A percentile compares a stretch with the other conserved stretches of the same genome.
Conservation (phyloP, 1,140 invertebrate species). For the Euglossa dilemma region DNA sequence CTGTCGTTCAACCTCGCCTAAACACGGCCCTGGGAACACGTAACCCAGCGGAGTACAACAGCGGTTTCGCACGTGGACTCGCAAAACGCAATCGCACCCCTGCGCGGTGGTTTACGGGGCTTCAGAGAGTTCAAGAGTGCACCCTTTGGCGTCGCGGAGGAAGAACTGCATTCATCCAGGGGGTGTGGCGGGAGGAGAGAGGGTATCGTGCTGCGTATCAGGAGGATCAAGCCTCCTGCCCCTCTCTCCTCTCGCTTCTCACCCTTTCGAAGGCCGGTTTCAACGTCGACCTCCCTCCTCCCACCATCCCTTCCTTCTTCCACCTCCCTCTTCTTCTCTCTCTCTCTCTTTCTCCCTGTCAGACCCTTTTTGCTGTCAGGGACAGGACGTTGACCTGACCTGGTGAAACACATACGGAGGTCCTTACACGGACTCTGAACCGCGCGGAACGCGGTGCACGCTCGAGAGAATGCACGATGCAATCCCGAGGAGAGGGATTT, state of each 20-base stretch:
- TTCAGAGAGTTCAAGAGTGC: conserved; percentile 38
- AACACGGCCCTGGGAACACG: conserved; percentile 17
- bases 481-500: conserved; percentile 73
- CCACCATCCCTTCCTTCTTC: conserved; percentile 34
- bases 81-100: conserved; percentile 53
- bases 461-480: conserved; percentile 69
- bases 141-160: conserved; percentile 47
- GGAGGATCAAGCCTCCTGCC: conserved; percentile 70
- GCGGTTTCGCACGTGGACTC: conserved; percentile 41
- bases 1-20: not conserved
- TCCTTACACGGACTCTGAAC: conserved; percentile 75
- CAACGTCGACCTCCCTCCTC: conserved; percentile 11
- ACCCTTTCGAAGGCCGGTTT: conserved; percentile 30
- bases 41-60: conserved; percentile 28
- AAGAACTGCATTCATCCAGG: conserved; percentile 74
- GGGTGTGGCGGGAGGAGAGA: conserved; percentile 45
- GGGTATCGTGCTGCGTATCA: conserved; percentile 57
- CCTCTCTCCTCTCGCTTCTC: conserved; percentile 37
- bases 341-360: conserved; percentile 25
- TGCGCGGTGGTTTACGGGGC: conserved; percentile 3
- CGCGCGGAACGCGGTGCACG: conserved; percentile 36
- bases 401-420: conserved; percentile 82
- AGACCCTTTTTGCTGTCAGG: conserved; percentile 59
- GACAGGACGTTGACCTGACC: conserved; percentile 82
- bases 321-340: conserved; percentile 19